Percentiles rank a stretch among this genome's conserved stretches.
Conservation (phyloP, 2,113 vertebrate genomes). For the Hypocryptadius cinnamomeus region DNA sequence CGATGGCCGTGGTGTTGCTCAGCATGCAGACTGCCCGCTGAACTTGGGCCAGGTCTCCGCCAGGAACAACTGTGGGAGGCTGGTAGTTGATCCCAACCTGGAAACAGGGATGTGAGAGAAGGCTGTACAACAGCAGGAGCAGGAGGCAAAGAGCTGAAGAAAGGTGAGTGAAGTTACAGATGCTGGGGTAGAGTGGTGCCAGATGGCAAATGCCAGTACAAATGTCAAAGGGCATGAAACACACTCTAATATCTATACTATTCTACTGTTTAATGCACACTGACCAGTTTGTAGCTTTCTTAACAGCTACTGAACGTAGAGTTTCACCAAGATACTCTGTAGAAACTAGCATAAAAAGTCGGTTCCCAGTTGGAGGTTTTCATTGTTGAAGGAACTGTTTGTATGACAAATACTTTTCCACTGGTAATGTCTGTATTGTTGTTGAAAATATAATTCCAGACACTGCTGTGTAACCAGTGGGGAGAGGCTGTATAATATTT, state of each 20-base stretch:
- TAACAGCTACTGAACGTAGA: background rate
- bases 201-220: background rate
- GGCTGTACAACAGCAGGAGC: background rate
- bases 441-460: background rate
- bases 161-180: background rate
- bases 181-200: background rate
- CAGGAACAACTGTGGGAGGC: conserved; percentile 73
- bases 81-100: conserved; percentile 82
- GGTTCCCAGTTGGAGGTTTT: background rate
- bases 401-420: background rate
- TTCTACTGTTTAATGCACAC: background rate
- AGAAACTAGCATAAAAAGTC: background rate
- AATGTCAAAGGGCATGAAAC: too few species aligned
- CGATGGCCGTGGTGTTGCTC: conserved; percentile 77
- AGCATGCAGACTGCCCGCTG: conserved; percentile 78
- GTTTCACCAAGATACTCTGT: background rate
- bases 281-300: background rate
- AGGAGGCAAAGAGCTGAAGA: background rate
- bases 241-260: background rate
- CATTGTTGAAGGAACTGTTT: background rate
- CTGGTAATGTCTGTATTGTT: background rate
- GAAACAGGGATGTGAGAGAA: background rate
- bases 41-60: conserved; percentile 73
- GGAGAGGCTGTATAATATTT: background rate
- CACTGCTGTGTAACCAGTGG: background rate